Conservation (phyloP, 2,797 vertebrate species). For the Spinus pinus region DNA sequence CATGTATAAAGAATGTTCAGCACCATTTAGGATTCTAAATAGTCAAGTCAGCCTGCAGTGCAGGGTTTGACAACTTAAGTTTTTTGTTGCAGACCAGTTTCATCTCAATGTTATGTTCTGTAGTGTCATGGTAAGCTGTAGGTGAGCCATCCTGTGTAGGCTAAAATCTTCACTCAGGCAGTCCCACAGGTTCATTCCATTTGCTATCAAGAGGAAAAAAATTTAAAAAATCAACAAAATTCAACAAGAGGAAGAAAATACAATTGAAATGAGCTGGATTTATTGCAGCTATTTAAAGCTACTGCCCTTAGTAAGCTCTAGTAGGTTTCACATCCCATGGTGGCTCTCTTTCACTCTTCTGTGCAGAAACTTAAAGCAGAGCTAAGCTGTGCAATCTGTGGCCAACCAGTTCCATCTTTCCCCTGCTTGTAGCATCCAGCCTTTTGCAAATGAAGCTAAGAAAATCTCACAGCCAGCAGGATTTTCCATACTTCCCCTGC, state of each 20-base stretch:
- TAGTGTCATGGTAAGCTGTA: not conserved
- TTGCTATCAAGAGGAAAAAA: not conserved
- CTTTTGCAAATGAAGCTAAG: not conserved
- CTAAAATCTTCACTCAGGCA: not conserved
- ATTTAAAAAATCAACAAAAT: rapidly evolving
- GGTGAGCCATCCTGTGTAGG: not conserved
- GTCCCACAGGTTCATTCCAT: not conserved
- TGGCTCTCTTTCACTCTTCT: not conserved
- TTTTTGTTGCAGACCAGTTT: not conserved
- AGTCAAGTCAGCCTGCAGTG: not conserved
- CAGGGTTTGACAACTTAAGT: not conserved
- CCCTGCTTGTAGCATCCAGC: not conserved
- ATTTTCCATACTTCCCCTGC: not conserved
- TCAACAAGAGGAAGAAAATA: not conserved
- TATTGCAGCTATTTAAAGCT: not conserved
- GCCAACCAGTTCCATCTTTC: not conserved
- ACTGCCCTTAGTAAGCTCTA: not conserved
- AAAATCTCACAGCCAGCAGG: not conserved
- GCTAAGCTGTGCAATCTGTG: not conserved
- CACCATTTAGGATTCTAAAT: not conserved
- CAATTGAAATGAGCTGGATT: not conserved
- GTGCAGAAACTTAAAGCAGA: not conserved
- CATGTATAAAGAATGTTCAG: not conserved
- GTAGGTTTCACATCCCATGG: not conserved
- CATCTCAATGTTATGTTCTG: not conserved